These are phyloP conservation scores for Tigriopus japonicus DNA, from an alignment of 1,140 invertebrate genomes.

Conservation along the genomic window DNA sequence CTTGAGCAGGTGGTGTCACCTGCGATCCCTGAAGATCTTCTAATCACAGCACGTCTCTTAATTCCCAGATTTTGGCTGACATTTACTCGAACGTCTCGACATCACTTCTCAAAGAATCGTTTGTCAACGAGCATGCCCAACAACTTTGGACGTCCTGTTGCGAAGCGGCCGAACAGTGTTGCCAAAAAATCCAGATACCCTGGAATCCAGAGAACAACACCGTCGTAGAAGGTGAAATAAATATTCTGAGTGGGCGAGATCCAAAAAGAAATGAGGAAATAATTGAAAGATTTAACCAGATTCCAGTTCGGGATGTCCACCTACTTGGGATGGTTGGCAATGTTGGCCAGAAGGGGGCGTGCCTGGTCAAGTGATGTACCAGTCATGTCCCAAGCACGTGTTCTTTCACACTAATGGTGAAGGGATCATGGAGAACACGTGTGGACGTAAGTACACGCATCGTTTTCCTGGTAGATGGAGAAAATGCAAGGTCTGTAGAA, in stretches of 20 bases:
- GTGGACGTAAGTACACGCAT: slow-evolving; percentile 8
- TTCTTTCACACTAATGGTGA: neutral
- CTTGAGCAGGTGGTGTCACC: slow-evolving; percentile 14
- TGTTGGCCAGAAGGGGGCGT: slow-evolving; percentile 24
- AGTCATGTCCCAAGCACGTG: neutral
- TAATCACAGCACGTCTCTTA: slow-evolving; percentile 6
- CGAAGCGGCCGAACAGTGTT: slow-evolving; percentile 20
- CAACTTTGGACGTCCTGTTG: slow-evolving; percentile 22
- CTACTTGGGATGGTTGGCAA: slow-evolving; percentile 31
- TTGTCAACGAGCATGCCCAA: neutral
- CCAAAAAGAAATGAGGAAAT: too few relatives aligned
- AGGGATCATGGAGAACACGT: neutral
- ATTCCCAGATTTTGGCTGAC: too few relatives aligned
- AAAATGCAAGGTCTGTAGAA: too few relatives aligned
- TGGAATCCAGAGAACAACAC: slow-evolving; percentile 10
- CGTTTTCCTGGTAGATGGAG: too few relatives aligned
- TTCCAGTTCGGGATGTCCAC: slow-evolving; percentile 21
- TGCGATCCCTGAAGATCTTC: slow-evolving; percentile 16
- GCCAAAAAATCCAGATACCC: slow-evolving; percentile 17
- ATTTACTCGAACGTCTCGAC: too few relatives aligned
- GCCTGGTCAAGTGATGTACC: neutral
- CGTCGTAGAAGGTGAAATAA: too few relatives aligned
- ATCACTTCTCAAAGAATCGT: too few relatives aligned
- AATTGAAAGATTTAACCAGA: neutral
- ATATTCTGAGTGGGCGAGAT: too few relatives aligned